Conservation (phyloP, 2,888 invertebrate genomes). For the Endotricha flammealis region DNA sequence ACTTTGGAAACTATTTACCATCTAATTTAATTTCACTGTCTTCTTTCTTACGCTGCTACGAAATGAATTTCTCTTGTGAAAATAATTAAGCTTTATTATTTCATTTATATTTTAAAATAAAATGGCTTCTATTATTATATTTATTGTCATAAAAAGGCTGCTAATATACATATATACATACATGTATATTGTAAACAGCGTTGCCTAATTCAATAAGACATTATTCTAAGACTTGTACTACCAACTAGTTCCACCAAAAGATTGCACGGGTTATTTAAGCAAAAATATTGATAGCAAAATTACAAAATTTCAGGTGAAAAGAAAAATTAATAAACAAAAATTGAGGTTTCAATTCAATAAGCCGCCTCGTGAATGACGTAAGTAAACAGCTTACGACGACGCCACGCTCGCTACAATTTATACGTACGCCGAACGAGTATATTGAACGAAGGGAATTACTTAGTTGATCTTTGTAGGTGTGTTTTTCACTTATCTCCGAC, state of each 20-base stretch:
- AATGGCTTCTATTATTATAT: no score
- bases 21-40: background rate
- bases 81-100: constrained; percentile 1
- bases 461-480: constrained; percentile 7
- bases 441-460: constrained; percentile 6
- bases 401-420: background rate
- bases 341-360: background rate
- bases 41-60: background rate
- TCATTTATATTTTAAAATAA: background rate
- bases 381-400: background rate
- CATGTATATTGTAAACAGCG: no score
- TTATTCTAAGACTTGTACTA: no score
- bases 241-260: no score
- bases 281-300: no score
- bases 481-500: constrained; percentile 10
- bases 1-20: no score
- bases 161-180: no score
- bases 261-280: no score
- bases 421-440: background rate
- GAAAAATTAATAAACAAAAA: background rate
- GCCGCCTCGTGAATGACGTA: background rate
- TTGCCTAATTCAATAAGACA: no score
- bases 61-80: background rate
- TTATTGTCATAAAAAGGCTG: no score
- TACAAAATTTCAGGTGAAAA: no score